These are phyloP conservation scores for Ormia ochracea DNA, from an alignment of 2,888 invertebrate genomes.

Conservation along the genomic window DNA sequence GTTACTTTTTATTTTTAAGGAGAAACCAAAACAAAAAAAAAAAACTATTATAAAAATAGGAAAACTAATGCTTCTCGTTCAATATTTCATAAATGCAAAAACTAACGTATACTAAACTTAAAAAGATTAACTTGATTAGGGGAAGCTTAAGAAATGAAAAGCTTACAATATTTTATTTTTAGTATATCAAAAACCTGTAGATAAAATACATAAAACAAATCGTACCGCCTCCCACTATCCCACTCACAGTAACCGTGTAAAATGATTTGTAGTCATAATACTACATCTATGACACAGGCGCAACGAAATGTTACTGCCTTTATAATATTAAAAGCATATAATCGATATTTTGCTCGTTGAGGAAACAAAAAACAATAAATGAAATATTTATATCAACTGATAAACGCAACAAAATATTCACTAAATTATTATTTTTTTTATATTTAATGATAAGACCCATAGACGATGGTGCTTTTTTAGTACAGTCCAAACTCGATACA, in stretches of 20 bases:
- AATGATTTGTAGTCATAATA: not conserved
- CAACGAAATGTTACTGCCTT: slow-evolving; percentile 27
- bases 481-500: not conserved
- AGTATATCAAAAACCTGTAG: slow-evolving; percentile 4
- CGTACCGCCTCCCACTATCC: not conserved
- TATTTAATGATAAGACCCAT: slow-evolving; percentile 25
- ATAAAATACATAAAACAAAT: not conserved
- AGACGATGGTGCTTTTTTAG: not conserved
- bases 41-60: not conserved
- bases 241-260: not conserved
- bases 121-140: not conserved
- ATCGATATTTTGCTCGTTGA: slow-evolving; percentile 46
- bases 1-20: not conserved
- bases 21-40: not conserved
- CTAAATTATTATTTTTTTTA: slow-evolving; percentile 12
- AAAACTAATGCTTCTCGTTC: not conserved
- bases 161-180: not conserved
- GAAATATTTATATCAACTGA: slow-evolving; percentile 39
- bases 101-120: not conserved
- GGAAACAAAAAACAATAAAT: not conserved
- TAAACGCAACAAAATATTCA: slow-evolving; percentile 39
- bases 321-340: slow-evolving; percentile 30
- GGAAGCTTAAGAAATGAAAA: not conserved
- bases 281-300: slow-evolving; percentile 34
- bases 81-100: not conserved